phyloP scores from a whole-genome alignment of 2,113 vertebrate genomes.

The Sorex araneus region DNA sequence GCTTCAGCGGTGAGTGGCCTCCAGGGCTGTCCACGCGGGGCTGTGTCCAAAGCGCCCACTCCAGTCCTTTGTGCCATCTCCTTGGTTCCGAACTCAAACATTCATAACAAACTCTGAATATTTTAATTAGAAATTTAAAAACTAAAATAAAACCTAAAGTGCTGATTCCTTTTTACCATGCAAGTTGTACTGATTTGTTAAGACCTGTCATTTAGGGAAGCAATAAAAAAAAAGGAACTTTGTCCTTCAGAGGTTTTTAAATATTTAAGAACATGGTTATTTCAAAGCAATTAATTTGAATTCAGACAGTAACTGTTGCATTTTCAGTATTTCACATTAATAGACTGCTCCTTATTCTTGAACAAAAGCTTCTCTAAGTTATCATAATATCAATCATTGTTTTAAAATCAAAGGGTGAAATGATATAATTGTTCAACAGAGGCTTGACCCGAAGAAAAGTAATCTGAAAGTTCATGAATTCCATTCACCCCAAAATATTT shows the following conservation, averaged over 20 bases:
- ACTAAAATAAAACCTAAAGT: not conserved
- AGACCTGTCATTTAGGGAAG: not conserved
- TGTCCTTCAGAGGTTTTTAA: not conserved
- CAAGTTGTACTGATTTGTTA: not conserved
- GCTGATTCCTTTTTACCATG: not conserved
- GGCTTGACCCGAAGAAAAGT: not conserved
- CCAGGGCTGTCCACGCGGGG: too few relatives aligned
- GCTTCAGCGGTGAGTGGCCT: too few relatives aligned
- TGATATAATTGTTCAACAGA: slow-evolving; percentile 37
- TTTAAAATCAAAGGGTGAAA: not conserved
- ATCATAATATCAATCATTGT: not conserved
- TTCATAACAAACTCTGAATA: not conserved
- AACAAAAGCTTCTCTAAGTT: not conserved
- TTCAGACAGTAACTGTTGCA: not conserved
- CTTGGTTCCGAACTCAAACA: too few relatives aligned
- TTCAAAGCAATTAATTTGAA: not conserved
- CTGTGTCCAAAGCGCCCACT: too few relatives aligned
- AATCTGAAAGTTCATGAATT: slow-evolving; percentile 50
- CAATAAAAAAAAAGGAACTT: not conserved
- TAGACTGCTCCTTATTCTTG: not conserved
- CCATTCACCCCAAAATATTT: slow-evolving; percentile 21
- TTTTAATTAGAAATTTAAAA: not conserved
- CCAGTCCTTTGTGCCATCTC: too few relatives aligned
- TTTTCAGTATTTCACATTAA: not conserved
- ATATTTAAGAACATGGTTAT: not conserved